Evolutionary conservation across 37 sponge, comb jelly and placozoan genomes (phyloP).

Genomic region (Ianthella basta): DNA sequence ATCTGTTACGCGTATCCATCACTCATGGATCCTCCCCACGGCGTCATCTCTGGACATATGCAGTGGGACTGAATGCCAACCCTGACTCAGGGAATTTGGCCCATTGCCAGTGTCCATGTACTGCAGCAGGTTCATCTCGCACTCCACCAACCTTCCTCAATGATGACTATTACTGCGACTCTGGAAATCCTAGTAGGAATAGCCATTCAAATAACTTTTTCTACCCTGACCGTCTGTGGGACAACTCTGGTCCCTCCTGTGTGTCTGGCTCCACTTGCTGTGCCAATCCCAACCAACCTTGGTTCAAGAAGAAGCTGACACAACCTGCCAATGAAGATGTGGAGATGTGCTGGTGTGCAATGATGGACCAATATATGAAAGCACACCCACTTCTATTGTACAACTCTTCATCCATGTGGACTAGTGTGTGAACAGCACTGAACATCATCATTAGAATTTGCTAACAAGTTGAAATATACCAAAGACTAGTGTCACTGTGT

Average conservation of each 20-base stretch:
- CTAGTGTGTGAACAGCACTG: too few species aligned
- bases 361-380: neutral
- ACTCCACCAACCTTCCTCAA: neutral
- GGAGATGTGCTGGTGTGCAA: constrained; percentile 19
- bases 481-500: too few species aligned
- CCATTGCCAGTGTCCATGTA: constrained; percentile 9
- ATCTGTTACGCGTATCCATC: too few species aligned
- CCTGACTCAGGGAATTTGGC: neutral
- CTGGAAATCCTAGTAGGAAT: neutral
- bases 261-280: neutral
- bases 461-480: too few species aligned
- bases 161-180: constrained; percentile 4
- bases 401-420: neutral
- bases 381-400: neutral
- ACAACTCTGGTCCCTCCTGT: neutral
- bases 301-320: neutral
- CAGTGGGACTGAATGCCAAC: neutral
- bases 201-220: too few species aligned
- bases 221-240: neutral
- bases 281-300: neutral
- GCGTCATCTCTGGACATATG: neutral
- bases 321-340: neutral
- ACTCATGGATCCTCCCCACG: neutral
- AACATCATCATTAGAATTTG: too few species aligned
- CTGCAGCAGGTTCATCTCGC: neutral